Base-by-base conservation (phyloP, 2,888 invertebrate species). In the Piscicola geometra region DNA sequence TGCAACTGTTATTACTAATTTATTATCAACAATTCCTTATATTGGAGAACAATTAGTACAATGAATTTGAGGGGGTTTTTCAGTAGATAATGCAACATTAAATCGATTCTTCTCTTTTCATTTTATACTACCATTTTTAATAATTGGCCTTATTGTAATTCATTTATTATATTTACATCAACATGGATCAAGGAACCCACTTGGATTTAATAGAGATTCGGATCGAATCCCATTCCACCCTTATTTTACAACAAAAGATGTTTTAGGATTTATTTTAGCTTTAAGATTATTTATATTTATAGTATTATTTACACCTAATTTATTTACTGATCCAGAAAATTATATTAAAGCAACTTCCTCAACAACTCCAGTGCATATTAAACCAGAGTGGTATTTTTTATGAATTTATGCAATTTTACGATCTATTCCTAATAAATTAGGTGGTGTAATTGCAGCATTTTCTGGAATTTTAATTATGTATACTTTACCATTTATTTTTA, bases 381-480 rank as follows among this genome's bases (percentile, higher is more conserved):
- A 92, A 88, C 91, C 91, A 68, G 92, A 92, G 89, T 92, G 91
- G 89, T 92, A 92, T 84, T 92, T 92, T 82, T 84, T 92, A 87
- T 92, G 91, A 88, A 91, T 91, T 21, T 92, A 92, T 85, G 90
- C 91, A 28, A 91, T 92, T 87, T 81, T 92, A 82, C 91, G 91
- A 35, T 91, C 91, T 56, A 91, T 92, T 76, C 91, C 91, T 5
- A 91, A 90, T 87, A 91, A 92, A 88, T 83, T 91, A 86, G 91
- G 91, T 74, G 91, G 91, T 78, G 91, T 91, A 69, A 86, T 91
- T 82, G 89, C 89, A 0, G 82, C 91, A 86, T 78, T 89, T 0
- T 81, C 89, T 84, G 90, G 90, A 78, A 90, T 91, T 87, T 82
- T 89, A 82, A 89, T 91, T 86, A 86, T 91, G 86, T 85, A 89